These are phyloP conservation scores for Aspidoscelis tigris DNA, from an alignment of 2,113 vertebrate species.

Conservation along the genomic window DNA sequence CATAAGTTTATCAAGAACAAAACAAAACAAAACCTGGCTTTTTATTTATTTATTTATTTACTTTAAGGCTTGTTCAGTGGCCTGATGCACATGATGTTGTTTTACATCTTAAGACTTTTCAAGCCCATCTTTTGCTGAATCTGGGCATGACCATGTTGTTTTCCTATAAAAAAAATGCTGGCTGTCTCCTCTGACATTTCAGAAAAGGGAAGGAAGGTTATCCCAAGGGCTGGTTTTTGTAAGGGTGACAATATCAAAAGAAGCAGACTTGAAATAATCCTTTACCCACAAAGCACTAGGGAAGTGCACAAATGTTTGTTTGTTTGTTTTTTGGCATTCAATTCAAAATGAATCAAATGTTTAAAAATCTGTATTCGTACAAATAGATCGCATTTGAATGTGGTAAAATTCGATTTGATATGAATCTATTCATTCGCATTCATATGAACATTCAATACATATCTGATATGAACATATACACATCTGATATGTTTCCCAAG, in stretches of 20 bases:
- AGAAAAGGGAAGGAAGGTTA: background rate
- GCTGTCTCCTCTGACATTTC: slow-evolving; percentile 46
- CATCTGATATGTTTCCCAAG: no score
- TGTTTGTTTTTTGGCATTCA: no score
- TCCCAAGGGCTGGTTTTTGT: slow-evolving; percentile 38
- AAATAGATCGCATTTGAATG: no score
- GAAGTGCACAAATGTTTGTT: no score
- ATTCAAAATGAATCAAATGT: no score
- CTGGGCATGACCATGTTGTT: slow-evolving; percentile 41
- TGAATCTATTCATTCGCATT: no score
- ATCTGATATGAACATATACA: no score
- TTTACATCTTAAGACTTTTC: slow-evolving; percentile 29
- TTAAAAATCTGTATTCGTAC: no score
- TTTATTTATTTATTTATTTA: slow-evolving; percentile 45
- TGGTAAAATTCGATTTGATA: no score
- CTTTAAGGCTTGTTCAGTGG: background rate
- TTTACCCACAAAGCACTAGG: background rate
- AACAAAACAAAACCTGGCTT: slow-evolving; percentile 60
- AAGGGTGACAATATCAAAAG: slow-evolving; percentile 47
- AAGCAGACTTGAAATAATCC: slow-evolving; percentile 47
- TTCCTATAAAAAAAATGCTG: slow-evolving; percentile 48
- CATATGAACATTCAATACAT: no score
- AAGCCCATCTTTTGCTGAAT: slow-evolving; percentile 44
- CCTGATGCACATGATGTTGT: slow-evolving; percentile 14
- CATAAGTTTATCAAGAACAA: slow-evolving; percentile 77